Evolutionary conservation across 1,140 invertebrate genomes (phyloP).

Genomic region (Theocolax elegans): DNA sequence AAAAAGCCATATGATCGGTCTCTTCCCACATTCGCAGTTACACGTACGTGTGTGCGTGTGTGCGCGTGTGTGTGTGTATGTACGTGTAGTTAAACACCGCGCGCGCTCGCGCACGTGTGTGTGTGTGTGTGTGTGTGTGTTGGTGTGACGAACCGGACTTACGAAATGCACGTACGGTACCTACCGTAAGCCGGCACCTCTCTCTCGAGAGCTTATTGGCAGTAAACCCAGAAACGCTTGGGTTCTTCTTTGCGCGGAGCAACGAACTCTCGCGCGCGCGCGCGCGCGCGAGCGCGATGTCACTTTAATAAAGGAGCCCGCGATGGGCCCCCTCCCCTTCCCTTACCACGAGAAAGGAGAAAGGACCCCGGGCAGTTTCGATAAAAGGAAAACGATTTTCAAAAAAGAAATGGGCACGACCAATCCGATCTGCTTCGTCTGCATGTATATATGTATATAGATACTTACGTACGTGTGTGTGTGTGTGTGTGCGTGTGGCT

Average conservation of each 20-base stretch:
- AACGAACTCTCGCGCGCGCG: constrained; percentile 56
- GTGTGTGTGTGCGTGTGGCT: too few relatives aligned
- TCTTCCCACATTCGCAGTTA: too few relatives aligned
- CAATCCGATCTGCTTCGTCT: too few relatives aligned
- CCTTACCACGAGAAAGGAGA: constrained; percentile 20
- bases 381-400: constrained; percentile 38
- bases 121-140: not conserved
- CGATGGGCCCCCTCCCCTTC: not conserved
- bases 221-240: constrained; percentile 58
- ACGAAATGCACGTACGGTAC: constrained; percentile 28
- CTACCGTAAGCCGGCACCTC: constrained; percentile 6
- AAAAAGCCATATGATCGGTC: too few relatives aligned
- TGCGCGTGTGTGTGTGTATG: too few relatives aligned
- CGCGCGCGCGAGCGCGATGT: constrained; percentile 36
- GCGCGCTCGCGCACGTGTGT: too few relatives aligned
- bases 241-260: constrained; percentile 58
- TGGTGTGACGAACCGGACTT: constrained; percentile 13
- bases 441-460: too few relatives aligned
- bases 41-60: too few relatives aligned
- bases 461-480: too few relatives aligned
- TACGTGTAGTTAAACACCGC: not conserved
- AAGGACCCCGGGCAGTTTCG: not conserved
- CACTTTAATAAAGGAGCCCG: constrained; percentile 5
- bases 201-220: constrained; percentile 36
- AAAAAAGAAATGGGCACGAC: constrained; percentile 30